These are phyloP conservation scores for Menura novaehollandiae DNA, from an alignment of 2,113 vertebrate species.

Conservation along the genomic window DNA sequence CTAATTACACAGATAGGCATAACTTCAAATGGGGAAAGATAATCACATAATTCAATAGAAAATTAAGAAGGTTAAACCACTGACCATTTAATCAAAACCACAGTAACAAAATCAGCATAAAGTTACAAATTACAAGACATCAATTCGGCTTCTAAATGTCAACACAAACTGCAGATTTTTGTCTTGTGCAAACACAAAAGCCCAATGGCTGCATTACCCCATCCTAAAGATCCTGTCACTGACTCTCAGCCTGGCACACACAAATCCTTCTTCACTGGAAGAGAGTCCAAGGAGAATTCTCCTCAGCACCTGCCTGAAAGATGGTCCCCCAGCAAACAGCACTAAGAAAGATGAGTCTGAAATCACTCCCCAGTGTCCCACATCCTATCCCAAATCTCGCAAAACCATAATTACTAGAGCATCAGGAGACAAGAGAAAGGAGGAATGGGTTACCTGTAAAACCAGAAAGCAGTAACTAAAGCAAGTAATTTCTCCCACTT, in stretches of 20 bases:
- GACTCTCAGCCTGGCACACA: not conserved
- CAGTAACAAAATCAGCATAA: not conserved
- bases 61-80: not conserved
- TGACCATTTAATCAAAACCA: not conserved
- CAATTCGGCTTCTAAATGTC: not conserved
- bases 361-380: not conserved
- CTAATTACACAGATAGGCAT: not conserved
- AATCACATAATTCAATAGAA: not conserved
- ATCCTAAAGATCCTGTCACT: not conserved
- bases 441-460: not conserved
- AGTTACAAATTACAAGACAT: not conserved
- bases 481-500: not conserved
- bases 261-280: too few species aligned
- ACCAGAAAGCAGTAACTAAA: not conserved
- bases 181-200: not conserved
- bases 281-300: accelerated
- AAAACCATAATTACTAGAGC: not conserved
- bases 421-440: not conserved
- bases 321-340: not conserved
- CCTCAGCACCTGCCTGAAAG: not conserved
- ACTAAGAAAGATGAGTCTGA: not conserved
- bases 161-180: not conserved
- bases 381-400: not conserved
- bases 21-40: not conserved
- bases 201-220: not conserved